These are phyloP conservation scores for Magallana ariakensis DNA, from an alignment of 1,140 invertebrate species.

Conservation along the genomic window DNA sequence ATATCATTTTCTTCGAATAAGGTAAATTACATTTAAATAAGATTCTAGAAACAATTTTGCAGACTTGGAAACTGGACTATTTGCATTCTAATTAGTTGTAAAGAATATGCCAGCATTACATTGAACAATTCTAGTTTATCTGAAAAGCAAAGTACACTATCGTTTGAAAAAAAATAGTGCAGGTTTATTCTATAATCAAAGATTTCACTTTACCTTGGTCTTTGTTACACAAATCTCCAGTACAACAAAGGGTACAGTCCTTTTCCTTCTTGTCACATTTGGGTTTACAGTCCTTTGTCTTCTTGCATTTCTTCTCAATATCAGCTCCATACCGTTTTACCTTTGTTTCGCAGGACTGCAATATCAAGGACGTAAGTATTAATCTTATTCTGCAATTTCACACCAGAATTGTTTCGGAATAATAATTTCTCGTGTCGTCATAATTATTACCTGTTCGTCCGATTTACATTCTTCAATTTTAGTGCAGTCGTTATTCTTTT, in stretches of 20 bases:
- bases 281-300: neutral
- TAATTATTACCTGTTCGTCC: neutral
- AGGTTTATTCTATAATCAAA: neutral
- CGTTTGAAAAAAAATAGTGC: no score
- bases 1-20: no score
- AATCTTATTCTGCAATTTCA: no score
- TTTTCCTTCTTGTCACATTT: neutral
- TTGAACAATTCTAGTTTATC: no score
- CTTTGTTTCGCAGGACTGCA: neutral
- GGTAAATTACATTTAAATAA: no score
- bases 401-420: neutral
- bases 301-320: neutral
- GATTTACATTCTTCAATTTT: neutral
- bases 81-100: no score
- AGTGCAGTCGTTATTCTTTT: constrained; percentile 4
- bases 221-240: neutral
- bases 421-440: neutral
- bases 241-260: neutral
- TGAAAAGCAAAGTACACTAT: no score
- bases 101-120: no score
- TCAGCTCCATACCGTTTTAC: neutral
- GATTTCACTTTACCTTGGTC: neutral
- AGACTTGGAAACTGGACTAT: no score
- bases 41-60: no score
- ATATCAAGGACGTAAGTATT: no score